Evolutionary conservation across 2,797 vertebrate genomes (phyloP).

Genomic region (Microchirus variegatus): DNA sequence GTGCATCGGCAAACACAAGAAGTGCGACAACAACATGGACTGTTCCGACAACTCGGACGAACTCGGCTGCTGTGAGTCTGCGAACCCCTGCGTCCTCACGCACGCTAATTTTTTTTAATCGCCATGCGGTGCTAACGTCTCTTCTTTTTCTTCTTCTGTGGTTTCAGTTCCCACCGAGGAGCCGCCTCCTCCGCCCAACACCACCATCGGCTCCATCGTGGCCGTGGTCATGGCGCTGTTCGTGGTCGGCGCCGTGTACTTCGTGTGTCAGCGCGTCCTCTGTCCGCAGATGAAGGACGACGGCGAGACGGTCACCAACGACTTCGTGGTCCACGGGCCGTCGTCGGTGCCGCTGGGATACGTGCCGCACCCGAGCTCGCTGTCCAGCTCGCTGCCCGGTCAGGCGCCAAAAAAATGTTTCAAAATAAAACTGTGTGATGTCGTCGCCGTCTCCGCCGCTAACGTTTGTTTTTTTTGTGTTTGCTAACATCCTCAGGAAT

Average conservation of each 20-base stretch:
- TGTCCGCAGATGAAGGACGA: conserved; percentile 98
- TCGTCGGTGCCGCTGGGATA: conserved; percentile 93
- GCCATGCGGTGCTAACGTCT: background rate
- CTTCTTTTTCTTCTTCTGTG: conserved; percentile 4
- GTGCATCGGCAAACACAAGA: conserved; percentile 94
- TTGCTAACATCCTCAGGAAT: conserved; percentile 79
- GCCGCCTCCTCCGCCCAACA: conserved; percentile 88
- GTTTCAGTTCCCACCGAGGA: conserved; percentile 90
- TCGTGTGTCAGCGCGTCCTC: conserved; percentile 94
- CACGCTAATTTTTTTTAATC: background rate
- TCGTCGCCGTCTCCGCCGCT: background rate
- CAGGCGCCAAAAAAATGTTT: background rate
- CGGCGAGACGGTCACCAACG: conserved; percentile 92
- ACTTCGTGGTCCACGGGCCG: conserved; percentile 93
- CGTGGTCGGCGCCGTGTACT: conserved; percentile 93
- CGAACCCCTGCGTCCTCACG: background rate
- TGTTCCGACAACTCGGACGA: conserved; percentile 95
- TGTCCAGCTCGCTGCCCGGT: conserved; percentile 95
- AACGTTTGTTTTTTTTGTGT: background rate
- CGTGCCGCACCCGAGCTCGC: conserved; percentile 92
- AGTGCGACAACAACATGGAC: conserved; percentile 94
- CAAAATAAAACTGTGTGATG: background rate
- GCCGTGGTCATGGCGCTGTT: conserved; percentile 94
- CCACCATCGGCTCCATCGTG: conserved; percentile 94
- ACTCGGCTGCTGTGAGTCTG: conserved; percentile 92